phyloP scores from a whole-genome alignment of 2,113 vertebrate genomes.

The Phyllostomus discolor region DNA sequence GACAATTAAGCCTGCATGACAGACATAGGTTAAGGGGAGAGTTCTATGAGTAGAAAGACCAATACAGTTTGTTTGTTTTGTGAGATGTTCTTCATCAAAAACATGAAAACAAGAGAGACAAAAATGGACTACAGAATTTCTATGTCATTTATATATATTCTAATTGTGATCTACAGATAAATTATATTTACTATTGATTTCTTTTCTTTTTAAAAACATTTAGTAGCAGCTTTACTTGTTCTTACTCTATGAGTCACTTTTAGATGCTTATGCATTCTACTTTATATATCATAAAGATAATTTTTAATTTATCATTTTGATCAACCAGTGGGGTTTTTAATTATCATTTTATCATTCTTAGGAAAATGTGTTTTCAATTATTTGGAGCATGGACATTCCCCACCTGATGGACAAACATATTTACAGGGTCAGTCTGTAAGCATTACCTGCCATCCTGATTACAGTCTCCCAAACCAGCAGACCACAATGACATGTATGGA shows the following conservation, averaged over 20 bases:
- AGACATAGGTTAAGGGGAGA: background rate
- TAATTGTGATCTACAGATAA: background rate
- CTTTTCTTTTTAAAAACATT: background rate
- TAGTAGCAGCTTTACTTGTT: fast-evolving
- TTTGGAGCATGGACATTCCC: background rate
- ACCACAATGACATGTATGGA: too few relatives aligned
- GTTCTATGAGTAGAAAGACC: background rate
- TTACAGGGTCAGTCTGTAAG: background rate
- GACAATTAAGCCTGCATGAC: too few relatives aligned
- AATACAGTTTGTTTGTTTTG: too few relatives aligned
- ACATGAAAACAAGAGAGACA: background rate
- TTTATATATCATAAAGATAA: background rate
- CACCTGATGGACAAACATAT: fast-evolving
- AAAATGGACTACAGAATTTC: background rate
- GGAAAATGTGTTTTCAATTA: background rate
- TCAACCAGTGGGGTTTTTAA: background rate
- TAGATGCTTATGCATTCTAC: background rate
- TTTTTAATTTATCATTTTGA: background rate
- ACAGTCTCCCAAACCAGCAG: background rate
- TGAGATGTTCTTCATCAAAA: too few relatives aligned
- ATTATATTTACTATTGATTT: background rate
- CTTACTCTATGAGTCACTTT: background rate
- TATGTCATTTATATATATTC: background rate
- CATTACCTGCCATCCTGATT: background rate
- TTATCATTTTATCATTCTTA: background rate